Base-by-base conservation (phyloP, 2,113 vertebrate species). In the Albula glossodonta region DNA sequence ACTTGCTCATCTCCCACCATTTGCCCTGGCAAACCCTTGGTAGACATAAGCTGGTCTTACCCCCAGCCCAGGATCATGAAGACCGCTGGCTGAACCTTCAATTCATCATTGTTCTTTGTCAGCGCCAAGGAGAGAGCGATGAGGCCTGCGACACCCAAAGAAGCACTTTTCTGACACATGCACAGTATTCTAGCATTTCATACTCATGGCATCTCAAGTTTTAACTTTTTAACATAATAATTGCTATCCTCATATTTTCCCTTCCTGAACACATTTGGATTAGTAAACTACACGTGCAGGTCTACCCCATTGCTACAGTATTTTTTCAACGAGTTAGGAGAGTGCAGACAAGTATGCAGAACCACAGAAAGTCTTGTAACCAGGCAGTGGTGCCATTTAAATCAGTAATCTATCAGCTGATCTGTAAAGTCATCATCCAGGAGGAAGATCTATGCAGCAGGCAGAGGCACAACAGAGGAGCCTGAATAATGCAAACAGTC, bases 21-120 rank as follows among this genome's bases (percentile, higher is more conserved):
- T 70, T 12, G 53, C 2, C 57, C 12, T 25, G 87, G 63, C 63
- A 87, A 85, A 56, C 31, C 79, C 78, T 79, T 85, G 83, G 49
- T 11, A 63, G 53, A 86, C 82, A 31, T 10, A 25, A 63, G 78
- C 78, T n/a, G 60, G 60, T 96, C 97, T 97, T 94, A 99, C 98
- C 98, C 97, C 98, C 98, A 99, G 92, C 98, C 97, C 86, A 92
- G 93, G 87, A 98, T 92, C 15, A 97, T 93, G 60, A 98, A 94
- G 88, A 95, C n/a, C 51, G 94, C 96, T 4, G 95, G 88, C 11
- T 94, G 95, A 89, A 97, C 93, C 88, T 96, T 97, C 80, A 96
- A 41, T 83, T 94, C 93, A 83, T 96, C 96, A 89, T 90, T 93
- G 86, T 93, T 97, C 90, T 95, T 97, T 90, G 96, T 85, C 70